Evolutionary conservation across 2,113 vertebrate species (phyloP), one percentile per base, ranked within the genome.

Genomic region (Lophochroa leadbeateri): DNA sequence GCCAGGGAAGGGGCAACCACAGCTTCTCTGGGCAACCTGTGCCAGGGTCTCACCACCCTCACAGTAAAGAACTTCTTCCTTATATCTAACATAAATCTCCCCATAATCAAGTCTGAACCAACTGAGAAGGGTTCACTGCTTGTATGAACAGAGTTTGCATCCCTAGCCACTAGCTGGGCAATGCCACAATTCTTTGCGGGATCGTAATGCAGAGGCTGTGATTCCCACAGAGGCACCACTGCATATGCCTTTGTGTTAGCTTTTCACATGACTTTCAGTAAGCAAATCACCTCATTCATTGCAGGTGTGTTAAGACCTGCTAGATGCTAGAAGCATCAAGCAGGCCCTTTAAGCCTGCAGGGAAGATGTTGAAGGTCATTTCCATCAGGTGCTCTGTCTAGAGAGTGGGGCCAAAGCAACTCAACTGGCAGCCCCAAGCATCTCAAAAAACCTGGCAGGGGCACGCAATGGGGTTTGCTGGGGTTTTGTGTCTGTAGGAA

Each of bases 401-500:
- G 39, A 65, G 14, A 27, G 1, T 4, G 7, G 4, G 19, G 7
- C 10, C 19, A 74, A 72, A 83, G 9, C 28, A 74, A 39, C 18
- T 46, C 24, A 41, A 7, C 28, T 39, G 24, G 41, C 8, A 71
- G 27, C 18, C 39, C 44, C 41, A 4, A 44, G 27, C 39, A 39
- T 47, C 28, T 57, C 12, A 57, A 60, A 82, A 65, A 33, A 20
- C 14, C 44, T 70, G 17, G 9, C 33, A 43, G 31, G 2, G 5
- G 2, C 0, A 46, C 4, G 0, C 0, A 7, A 0, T 4, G 10
- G 17, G 4, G 3, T 49, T 41, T 71, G 3, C 2, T 75, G 25
- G 10, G 1, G 49, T 61, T 52, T 85, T 41, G 25, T 65, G 49
- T 15, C 18, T 53, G 33, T 31, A n/a, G 74, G 28, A 67, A 57